phyloP scores from a whole-genome alignment of 2,888 invertebrate genomes.

The Sturmia bella region DNA sequence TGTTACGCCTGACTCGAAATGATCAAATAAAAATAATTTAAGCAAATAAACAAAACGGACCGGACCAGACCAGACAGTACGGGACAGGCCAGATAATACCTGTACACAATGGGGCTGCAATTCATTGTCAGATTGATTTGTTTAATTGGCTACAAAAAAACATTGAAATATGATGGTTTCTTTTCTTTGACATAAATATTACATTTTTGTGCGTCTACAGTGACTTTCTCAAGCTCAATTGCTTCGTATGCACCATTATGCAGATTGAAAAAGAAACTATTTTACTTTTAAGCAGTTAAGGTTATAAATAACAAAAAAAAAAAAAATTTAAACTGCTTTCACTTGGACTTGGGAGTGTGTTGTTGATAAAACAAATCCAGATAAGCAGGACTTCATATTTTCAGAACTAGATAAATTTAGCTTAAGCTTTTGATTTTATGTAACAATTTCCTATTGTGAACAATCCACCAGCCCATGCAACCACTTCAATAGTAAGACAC shows the following conservation, averaged over 20 bases:
- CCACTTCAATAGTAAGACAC: conserved; percentile 6
- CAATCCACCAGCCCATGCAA: neutral
- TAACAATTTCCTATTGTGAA: neutral
- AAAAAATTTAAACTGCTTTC: too few species aligned
- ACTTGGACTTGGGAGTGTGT: too few species aligned
- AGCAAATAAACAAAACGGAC: conserved; percentile 46
- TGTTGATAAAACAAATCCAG: too few species aligned
- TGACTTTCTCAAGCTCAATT: neutral
- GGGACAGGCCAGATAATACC: conserved; percentile 33
- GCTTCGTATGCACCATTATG: conserved; percentile 38
- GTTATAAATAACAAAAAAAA: too few species aligned
- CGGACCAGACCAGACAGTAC: neutral
- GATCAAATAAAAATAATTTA: conserved; percentile 59
- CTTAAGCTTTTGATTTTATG: neutral
- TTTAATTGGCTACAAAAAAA: conserved; percentile 71
- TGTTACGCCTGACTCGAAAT: conserved; percentile 68
- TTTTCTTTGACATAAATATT: conserved; percentile 43
- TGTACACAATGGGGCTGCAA: conserved; percentile 60
- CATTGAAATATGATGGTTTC: conserved; percentile 66
- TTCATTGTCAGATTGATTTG: conserved; percentile 71
- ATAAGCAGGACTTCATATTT: too few species aligned
- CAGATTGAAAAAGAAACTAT: too few species aligned
- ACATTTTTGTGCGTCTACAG: conserved; percentile 4
- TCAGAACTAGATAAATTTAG: too few species aligned
- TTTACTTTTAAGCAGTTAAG: too few species aligned